phyloP scores from a whole-genome alignment of 2,888 invertebrate species.

The Epinotia ramella region DNA sequence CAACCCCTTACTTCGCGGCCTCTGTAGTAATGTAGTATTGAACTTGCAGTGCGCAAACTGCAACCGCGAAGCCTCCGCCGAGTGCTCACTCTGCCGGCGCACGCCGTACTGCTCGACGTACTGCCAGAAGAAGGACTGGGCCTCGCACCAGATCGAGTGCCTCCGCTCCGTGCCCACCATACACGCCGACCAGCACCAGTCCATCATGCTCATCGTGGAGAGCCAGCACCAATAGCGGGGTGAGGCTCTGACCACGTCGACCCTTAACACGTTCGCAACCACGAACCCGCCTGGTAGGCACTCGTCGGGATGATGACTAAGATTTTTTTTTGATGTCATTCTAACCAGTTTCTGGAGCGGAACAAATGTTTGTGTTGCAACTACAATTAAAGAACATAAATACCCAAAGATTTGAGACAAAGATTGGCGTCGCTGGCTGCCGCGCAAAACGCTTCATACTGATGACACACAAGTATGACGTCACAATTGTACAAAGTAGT shows the following conservation, averaged over 20 bases:
- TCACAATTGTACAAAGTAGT: no score
- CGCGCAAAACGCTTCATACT: no score
- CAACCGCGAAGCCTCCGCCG: slow-evolving; percentile 94
- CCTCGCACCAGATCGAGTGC: slow-evolving; percentile 93
- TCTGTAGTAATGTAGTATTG: not conserved
- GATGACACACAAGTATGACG: no score
- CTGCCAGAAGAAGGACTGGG: slow-evolving; percentile 96
- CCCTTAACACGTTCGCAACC: no score
- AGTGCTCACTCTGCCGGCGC: slow-evolving; percentile 93
- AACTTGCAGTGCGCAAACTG: slow-evolving; percentile 93
- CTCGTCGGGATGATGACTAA: no score
- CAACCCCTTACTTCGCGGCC: not conserved
- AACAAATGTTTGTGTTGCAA: no score
- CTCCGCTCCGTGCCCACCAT: slow-evolving; percentile 87
- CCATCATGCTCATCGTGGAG: slow-evolving; percentile 94
- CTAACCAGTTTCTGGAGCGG: no score
- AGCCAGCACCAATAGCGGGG: slow-evolving; percentile 86
- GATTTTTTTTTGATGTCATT: no score
- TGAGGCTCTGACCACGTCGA: slow-evolving; percentile 2
- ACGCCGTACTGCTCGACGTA: slow-evolving; percentile 96
- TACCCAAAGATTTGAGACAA: no score
- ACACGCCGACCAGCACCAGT: slow-evolving; percentile 86
- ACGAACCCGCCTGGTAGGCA: no score
- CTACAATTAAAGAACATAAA: no score
- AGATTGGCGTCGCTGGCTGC: no score